phyloP scores from a whole-genome alignment of 2,888 invertebrate species.

The Cheilosia variabilis region DNA sequence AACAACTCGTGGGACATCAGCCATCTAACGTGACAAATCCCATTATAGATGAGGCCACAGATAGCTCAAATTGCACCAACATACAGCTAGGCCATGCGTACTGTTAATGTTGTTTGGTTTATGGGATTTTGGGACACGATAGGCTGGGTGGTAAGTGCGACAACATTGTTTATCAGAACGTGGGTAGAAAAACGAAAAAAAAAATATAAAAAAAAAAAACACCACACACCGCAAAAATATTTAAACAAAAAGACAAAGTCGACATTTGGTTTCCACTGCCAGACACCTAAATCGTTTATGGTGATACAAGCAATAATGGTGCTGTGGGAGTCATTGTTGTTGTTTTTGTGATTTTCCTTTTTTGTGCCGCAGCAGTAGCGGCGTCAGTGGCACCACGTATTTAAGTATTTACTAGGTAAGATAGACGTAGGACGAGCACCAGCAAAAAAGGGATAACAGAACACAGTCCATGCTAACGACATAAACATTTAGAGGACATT shows the following conservation, averaged over 20 bases:
- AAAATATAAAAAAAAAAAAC: constrained; percentile 13
- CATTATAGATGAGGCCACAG: constrained; percentile 81
- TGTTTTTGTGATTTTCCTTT: constrained; percentile 26
- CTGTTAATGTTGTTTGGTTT: constrained; percentile 72
- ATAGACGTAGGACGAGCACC: neutral
- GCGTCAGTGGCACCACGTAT: constrained; percentile 56
- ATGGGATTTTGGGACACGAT: constrained; percentile 69
- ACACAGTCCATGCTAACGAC: constrained; percentile 45
- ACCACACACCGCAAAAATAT: constrained; percentile 58
- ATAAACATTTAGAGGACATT: constrained; percentile 55
- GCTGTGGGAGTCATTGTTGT: constrained; percentile 60
- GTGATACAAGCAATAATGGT: constrained; percentile 59
- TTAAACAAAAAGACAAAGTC: constrained; percentile 60
- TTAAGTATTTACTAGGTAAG: constrained; percentile 32
- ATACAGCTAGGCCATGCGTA: constrained; percentile 54
- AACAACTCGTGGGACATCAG: constrained; percentile 67
- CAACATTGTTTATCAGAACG: constrained; percentile 68
- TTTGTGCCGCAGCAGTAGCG: constrained; percentile 18
- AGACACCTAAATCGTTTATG: constrained; percentile 73
- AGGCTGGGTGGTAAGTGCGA: constrained; percentile 68
- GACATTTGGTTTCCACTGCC: constrained; percentile 61
- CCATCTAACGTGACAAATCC: constrained; percentile 82
- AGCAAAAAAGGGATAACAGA: constrained; percentile 23
- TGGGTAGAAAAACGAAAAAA: constrained; percentile 5
- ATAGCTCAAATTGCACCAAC: constrained; percentile 78